Evolutionary conservation across 1,140 invertebrate genomes (phyloP).

Genomic region (Heterodera carotae): DNA sequence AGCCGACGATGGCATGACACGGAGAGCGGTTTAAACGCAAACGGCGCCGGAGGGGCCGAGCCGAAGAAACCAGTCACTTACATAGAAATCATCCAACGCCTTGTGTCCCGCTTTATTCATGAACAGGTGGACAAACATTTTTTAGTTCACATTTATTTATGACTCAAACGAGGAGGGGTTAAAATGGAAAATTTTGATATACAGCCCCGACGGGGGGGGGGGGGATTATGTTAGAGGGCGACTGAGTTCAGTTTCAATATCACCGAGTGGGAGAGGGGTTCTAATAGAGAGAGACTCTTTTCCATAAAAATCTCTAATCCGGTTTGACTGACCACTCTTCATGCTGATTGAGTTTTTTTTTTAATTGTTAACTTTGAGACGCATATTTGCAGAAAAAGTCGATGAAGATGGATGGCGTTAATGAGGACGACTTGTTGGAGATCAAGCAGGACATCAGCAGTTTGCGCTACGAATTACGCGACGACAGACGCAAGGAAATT

Average conservation of each 20-base stretch:
- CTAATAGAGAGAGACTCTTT: too few species aligned
- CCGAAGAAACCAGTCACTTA: slow-evolving; percentile 58
- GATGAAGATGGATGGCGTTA: slow-evolving; percentile 70
- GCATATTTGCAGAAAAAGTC: slow-evolving; percentile 65
- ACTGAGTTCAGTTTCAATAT: too few species aligned
- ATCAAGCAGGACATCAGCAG: slow-evolving; percentile 73
- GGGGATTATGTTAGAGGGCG: too few species aligned
- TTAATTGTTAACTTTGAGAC: neutral
- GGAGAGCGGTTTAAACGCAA: slow-evolving; percentile 36
- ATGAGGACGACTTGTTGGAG: slow-evolving; percentile 71
- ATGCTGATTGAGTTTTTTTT: neutral
- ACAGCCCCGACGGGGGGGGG: too few species aligned
- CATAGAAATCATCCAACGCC: slow-evolving; percentile 70
- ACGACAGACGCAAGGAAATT: slow-evolving; percentile 69
- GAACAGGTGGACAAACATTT: slow-evolving; percentile 33
- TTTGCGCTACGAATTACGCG: slow-evolving; percentile 71
- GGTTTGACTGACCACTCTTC: too few species aligned
- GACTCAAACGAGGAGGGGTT: too few species aligned
- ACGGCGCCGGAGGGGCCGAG: slow-evolving; percentile 21
- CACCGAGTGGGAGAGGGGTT: too few species aligned
- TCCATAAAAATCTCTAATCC: too few species aligned
- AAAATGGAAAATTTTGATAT: too few species aligned
- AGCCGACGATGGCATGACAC: slow-evolving; percentile 57
- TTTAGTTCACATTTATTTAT: too few species aligned
- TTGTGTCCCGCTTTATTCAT: slow-evolving; percentile 67